A percentile compares a stretch with the other conserved stretches of the same genome.
Evolutionary conservation across 1,140 invertebrate species (phyloP).

Genomic region (Thaumetopoea pityocampa): DNA sequence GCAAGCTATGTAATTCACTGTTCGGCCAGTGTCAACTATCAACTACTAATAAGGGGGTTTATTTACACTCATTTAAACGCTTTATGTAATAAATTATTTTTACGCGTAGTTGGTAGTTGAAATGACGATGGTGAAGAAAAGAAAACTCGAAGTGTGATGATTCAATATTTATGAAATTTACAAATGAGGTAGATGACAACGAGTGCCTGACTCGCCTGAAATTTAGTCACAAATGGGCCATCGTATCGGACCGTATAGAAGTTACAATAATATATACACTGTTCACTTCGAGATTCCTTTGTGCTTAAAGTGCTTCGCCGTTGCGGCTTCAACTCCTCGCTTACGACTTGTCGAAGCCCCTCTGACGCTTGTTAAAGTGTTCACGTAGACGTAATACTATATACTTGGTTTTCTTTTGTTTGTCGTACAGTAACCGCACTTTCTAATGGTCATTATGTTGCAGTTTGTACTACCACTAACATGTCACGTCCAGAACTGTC

Average conservation of each 20-base stretch:
- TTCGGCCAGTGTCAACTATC: conserved; percentile 64
- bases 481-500: conserved; percentile 76
- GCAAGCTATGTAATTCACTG: conserved; percentile 39
- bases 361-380: conserved; percentile 66
- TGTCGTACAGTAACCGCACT: conserved; percentile 75
- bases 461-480: conserved; percentile 76
- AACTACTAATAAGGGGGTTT: conserved; percentile 62
- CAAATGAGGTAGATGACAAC: too few species aligned
- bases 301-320: conserved; percentile 68
- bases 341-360: conserved; percentile 64
- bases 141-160: conserved; percentile 49
- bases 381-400: conserved; percentile 73
- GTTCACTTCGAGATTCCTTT: conserved; percentile 57
- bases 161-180: conserved; percentile 3
- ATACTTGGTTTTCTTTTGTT: conserved; percentile 73
- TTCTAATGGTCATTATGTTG: conserved; percentile 76
- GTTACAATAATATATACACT: too few species aligned
- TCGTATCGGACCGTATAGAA: too few species aligned
- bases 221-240: too few species aligned
- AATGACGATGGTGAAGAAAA: conserved; percentile 58
- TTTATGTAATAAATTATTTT: conserved; percentile 44
- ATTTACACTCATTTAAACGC: conserved; percentile 44
- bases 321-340: conserved; percentile 67
- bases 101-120: conserved; percentile 69
- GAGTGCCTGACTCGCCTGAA: too few species aligned